These are phyloP conservation scores for Oscheius sp. DNA, from an alignment of 2,888 invertebrate genomes.

Conservation along the genomic window DNA sequence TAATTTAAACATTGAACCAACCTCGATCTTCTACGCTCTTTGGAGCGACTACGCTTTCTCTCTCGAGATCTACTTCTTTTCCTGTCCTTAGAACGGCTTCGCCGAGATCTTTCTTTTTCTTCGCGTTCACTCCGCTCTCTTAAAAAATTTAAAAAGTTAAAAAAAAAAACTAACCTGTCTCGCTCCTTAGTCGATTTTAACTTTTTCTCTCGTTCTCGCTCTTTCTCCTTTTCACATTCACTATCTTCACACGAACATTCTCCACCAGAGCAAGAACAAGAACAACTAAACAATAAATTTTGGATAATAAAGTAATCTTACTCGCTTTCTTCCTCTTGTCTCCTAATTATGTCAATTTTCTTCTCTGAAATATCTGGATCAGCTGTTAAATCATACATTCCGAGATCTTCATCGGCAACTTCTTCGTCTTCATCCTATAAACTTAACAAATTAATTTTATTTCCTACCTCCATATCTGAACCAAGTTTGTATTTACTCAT, in stretches of 20 bases:
- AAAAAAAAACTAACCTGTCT: constrained; percentile 30
- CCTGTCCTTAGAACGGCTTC: constrained; percentile 33
- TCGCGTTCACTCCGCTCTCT: constrained; percentile 35
- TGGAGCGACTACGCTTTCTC: constrained; percentile 33
- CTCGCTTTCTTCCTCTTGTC: constrained; percentile 47
- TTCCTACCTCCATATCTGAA: constrained; percentile 12
- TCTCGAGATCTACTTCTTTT: constrained; percentile 35
- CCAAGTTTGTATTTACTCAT: constrained; percentile 31
- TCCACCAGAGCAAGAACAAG: constrained; percentile 68
- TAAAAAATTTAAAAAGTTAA: background rate
- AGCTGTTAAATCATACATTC: constrained; percentile 64
- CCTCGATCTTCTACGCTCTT: constrained; percentile 32
- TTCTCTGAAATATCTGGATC: constrained; percentile 59
- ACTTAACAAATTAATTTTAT: background rate
- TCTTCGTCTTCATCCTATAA: constrained; percentile 44
- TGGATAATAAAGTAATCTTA: constrained; percentile 27
- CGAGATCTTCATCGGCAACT: constrained; percentile 58
- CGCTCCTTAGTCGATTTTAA: constrained; percentile 38
- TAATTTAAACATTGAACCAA: background rate
- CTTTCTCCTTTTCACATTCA: constrained; percentile 47
- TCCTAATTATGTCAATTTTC: constrained; percentile 33
- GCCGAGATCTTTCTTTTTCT: constrained; percentile 19
- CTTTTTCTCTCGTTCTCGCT: constrained; percentile 39
- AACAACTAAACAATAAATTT: constrained; percentile 61
- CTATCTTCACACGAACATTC: constrained; percentile 67